Percentiles rank a stretch among this genome's conserved stretches.
These are phyloP conservation scores for Aptenodytes forsteri DNA, from an alignment of 2,113 vertebrate species.

Conservation along the genomic window DNA sequence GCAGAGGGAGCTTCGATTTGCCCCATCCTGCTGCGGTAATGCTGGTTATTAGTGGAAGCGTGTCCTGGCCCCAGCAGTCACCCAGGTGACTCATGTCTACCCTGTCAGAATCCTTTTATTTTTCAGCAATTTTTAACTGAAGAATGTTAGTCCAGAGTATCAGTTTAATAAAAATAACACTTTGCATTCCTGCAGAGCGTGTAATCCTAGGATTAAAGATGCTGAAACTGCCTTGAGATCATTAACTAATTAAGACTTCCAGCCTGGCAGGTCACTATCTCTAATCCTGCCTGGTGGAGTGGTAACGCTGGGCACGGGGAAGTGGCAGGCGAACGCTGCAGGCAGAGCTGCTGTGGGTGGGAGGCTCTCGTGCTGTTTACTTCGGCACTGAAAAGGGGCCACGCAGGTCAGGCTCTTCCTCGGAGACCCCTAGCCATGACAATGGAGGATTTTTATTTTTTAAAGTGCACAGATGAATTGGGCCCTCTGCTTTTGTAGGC, in stretches of 20 bases:
- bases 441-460: background rate
- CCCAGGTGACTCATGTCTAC: slow-evolving; percentile 33
- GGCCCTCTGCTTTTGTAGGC: background rate
- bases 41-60: background rate
- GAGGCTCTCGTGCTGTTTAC: background rate
- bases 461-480: fast-evolving
- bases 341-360: background rate
- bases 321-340: fast-evolving
- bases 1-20: background rate
- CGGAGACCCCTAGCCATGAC: background rate
- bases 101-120: background rate
- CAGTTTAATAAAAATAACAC: slow-evolving; percentile 5
- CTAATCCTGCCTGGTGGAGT: background rate
- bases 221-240: background rate
- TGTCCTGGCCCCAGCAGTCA: background rate
- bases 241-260: background rate
- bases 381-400: background rate
- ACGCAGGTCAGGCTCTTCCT: background rate
- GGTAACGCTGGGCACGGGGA: fast-evolving
- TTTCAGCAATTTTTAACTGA: background rate
- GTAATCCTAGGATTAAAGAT: slow-evolving; percentile 31
- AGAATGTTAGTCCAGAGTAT: background rate
- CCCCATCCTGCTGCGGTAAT: background rate
- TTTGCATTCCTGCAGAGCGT: background rate
- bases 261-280: background rate